Conservation (phyloP, 1,140 invertebrate genomes). For the Calephelis nemesis region DNA sequence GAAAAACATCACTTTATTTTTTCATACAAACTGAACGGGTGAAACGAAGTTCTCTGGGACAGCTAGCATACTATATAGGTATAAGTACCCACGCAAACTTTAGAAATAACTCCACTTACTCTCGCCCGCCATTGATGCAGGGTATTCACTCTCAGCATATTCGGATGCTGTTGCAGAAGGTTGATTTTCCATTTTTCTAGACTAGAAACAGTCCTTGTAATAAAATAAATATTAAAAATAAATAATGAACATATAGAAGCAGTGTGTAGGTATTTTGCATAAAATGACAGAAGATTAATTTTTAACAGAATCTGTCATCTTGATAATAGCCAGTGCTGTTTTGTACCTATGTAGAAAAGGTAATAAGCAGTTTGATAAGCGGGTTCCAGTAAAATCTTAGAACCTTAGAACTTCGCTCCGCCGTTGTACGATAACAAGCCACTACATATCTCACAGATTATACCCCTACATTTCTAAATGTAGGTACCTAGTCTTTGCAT, state of each 20-base stretch:
- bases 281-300: constrained; percentile 22
- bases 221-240: constrained; percentile 22
- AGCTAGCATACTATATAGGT: no score
- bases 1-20: no score
- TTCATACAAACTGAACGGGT: no score
- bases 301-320: not conserved
- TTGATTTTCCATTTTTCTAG: constrained; percentile 4
- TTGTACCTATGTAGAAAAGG: not conserved
- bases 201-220: constrained; percentile 47
- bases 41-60: no score
- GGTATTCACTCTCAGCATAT: constrained; percentile 38
- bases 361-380: no score
- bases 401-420: no score
- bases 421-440: not conserved
- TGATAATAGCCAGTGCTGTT: not conserved
- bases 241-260: constrained; percentile 14
- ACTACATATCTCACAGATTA: no score
- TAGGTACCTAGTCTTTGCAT: no score
- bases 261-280: constrained; percentile 36
- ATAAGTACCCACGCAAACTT: no score
- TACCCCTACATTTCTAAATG: no score
- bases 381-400: no score
- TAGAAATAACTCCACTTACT: constrained; percentile 27
- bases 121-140: not conserved
- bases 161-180: constrained; percentile 35